These are phyloP conservation scores for Heliothis peltigera DNA, from an alignment of 2,888 invertebrate genomes.

Conservation along the genomic window DNA sequence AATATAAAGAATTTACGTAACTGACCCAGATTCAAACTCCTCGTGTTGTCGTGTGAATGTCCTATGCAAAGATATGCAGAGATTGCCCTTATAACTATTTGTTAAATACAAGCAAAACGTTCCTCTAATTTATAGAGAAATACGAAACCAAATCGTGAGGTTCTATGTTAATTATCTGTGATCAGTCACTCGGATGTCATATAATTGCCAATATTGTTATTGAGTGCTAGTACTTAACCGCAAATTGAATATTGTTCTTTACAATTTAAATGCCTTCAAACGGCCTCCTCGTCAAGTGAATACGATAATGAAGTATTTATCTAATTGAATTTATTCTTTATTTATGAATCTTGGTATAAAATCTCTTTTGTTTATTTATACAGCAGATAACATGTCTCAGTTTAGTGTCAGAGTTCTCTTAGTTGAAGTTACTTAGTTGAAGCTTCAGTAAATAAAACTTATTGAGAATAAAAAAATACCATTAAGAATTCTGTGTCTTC, in stretches of 20 bases:
- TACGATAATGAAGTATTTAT: slow-evolving; percentile 26
- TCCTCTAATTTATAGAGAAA: slow-evolving; percentile 68
- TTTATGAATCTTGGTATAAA: slow-evolving; percentile 12
- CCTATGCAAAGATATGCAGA: slow-evolving; percentile 24
- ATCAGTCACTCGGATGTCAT: slow-evolving; percentile 50
- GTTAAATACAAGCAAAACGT: slow-evolving; percentile 61
- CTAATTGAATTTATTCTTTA: slow-evolving; percentile 25
- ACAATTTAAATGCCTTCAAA: slow-evolving; percentile 28
- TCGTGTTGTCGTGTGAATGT: slow-evolving; percentile 53
- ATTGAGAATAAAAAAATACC: slow-evolving; percentile 14
- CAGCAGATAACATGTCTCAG: background rate
- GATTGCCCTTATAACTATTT: slow-evolving; percentile 39
- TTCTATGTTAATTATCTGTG: slow-evolving; percentile 59
- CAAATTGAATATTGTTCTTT: slow-evolving; percentile 26
- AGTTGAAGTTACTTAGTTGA: background rate
- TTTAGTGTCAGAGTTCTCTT: background rate
- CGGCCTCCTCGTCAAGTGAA: slow-evolving; percentile 17
- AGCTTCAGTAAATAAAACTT: slow-evolving; percentile 26
- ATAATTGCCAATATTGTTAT: slow-evolving; percentile 65
- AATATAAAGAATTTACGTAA: too few species aligned
- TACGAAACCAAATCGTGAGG: slow-evolving; percentile 58
- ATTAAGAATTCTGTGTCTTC: slow-evolving; percentile 13
- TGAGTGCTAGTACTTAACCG: slow-evolving; percentile 39
- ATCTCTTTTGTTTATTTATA: background rate
- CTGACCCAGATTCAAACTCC: slow-evolving; percentile 13